These are phyloP conservation scores for Phthorimaea operculella DNA, from an alignment of 1,140 invertebrate genomes.

Conservation along the genomic window DNA sequence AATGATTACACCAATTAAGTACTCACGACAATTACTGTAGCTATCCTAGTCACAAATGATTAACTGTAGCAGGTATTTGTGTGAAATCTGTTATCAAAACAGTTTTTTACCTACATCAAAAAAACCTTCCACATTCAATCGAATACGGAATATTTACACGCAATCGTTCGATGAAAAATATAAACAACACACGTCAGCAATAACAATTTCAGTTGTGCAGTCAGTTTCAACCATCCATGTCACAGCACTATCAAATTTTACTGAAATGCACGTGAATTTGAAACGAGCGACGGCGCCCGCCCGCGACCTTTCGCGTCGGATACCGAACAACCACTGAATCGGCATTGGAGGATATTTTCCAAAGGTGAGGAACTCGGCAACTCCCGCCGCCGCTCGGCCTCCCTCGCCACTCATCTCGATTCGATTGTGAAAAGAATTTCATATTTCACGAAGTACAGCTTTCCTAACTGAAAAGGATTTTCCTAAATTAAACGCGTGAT, in stretches of 20 bases:
- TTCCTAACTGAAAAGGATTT: neutral
- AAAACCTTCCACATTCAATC: too few species aligned
- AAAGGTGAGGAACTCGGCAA: constrained; percentile 57
- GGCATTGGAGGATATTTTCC: constrained; percentile 51
- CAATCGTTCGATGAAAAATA: too few species aligned
- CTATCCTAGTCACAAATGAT: too few species aligned
- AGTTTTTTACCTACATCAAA: too few species aligned
- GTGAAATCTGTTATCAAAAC: too few species aligned
- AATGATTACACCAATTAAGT: too few species aligned
- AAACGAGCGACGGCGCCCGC: constrained; percentile 2
- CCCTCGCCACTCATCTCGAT: constrained; percentile 48
- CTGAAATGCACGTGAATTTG: constrained; percentile 20
- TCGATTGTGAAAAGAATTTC: constrained; percentile 56
- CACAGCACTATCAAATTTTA: constrained; percentile 20
- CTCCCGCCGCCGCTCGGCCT: constrained; percentile 37
- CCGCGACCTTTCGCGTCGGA: constrained; percentile 27
- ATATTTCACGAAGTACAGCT: constrained; percentile 28
- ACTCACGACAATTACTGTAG: too few species aligned
- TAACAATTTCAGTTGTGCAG: neutral
- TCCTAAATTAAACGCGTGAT: neutral
- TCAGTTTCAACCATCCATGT: neutral
- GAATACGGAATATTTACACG: too few species aligned
- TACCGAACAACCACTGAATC: constrained; percentile 51
- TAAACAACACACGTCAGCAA: too few species aligned
- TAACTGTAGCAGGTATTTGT: too few species aligned